phyloP scores from a whole-genome alignment of 2,113 vertebrate genomes.

The Stigmatopora argus region DNA sequence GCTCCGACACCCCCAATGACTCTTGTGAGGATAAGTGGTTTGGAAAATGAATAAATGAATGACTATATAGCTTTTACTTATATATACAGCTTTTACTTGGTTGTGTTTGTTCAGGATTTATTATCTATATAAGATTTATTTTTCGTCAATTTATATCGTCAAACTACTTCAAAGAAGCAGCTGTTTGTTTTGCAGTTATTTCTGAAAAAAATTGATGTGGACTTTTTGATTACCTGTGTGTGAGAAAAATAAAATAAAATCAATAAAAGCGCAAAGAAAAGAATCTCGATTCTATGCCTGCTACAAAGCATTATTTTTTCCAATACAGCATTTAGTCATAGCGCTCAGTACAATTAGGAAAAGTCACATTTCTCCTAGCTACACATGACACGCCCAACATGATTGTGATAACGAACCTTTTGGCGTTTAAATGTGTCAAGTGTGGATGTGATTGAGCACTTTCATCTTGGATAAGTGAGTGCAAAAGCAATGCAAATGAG shows the following conservation, averaged over 20 bases:
- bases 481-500: constrained; percentile 6
- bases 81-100: background rate
- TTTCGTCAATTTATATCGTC: background rate
- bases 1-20: no score
- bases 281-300: background rate
- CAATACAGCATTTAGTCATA: constrained; percentile 34
- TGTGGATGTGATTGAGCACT: constrained; percentile 4
- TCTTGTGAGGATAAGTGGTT: no score
- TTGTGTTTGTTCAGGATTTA: background rate
- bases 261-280: background rate
- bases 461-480: constrained; percentile 1
- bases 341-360: constrained; percentile 17
- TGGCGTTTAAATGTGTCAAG: background rate
- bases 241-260: background rate
- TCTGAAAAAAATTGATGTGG: background rate
- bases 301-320: background rate
- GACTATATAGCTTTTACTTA: background rate
- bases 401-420: constrained; percentile 14
- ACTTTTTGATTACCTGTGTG: background rate
- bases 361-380: constrained; percentile 12
- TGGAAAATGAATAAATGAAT: background rate
- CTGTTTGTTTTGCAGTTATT: background rate
- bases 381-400: constrained; percentile 11
- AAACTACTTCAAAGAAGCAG: background rate
- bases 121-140: background rate